Evolutionary conservation across 2,888 invertebrate genomes (phyloP).

Genomic region (Sarcophaga caerulescens): DNA sequence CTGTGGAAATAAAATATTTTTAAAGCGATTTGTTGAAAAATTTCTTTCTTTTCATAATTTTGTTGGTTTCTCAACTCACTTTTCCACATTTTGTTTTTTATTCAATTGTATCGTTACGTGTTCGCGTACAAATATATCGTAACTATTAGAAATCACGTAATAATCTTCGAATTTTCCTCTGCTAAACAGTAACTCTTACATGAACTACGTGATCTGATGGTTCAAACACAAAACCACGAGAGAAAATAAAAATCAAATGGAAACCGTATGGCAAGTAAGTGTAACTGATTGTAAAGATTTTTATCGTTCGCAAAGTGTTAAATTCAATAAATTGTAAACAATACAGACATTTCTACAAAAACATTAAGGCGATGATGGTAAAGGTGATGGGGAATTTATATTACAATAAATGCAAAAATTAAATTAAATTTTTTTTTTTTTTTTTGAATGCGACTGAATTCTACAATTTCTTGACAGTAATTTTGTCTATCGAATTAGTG

Average conservation of each 20-base stretch:
- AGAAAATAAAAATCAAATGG: neutral
- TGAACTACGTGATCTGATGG: neutral
- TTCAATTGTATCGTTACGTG: neutral
- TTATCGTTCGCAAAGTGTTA: neutral
- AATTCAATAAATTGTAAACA: constrained; percentile 5
- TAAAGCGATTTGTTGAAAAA: neutral
- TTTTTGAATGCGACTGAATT: too few species aligned
- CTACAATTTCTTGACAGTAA: too few species aligned
- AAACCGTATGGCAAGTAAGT: neutral
- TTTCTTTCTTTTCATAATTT: too few species aligned
- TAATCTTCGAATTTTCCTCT: constrained; percentile 20
- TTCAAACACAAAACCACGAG: neutral
- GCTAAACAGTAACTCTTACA: neutral
- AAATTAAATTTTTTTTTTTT: too few species aligned
- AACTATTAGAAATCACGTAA: constrained; percentile 30
- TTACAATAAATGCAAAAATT: too few species aligned
- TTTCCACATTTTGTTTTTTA: neutral
- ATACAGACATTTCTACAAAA: neutral
- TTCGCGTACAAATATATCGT: neutral
- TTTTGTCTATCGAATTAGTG: too few species aligned
- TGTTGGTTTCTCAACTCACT: too few species aligned
- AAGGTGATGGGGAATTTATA: too few species aligned
- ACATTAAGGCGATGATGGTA: neutral
- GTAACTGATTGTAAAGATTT: neutral
- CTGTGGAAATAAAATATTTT: neutral